These are phyloP conservation scores for Manis pentadactyla DNA, from an alignment of 2,797 vertebrate species.

Conservation along the genomic window DNA sequence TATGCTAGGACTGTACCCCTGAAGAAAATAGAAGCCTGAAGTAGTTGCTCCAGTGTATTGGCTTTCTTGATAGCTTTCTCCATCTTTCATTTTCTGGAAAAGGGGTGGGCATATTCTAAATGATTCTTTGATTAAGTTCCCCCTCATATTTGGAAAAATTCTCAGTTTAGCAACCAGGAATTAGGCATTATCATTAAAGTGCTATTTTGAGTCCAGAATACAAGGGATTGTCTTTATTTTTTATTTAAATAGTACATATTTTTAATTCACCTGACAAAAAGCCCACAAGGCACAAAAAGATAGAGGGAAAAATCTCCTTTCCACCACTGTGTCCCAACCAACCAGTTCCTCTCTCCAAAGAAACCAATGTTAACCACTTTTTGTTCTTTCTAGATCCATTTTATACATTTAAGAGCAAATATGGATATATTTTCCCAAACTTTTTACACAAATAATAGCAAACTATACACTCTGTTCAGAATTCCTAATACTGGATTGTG, in stretches of 20 bases:
- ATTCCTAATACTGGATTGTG: not conserved
- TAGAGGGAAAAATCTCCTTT: not conserved
- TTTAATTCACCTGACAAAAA: not conserved
- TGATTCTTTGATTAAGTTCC: not conserved
- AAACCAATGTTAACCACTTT: not conserved
- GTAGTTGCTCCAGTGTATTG: not conserved
- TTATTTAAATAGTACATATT: not conserved
- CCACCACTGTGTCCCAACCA: not conserved
- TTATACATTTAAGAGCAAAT: not conserved
- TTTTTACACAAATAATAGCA: not conserved
- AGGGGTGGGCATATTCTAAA: not conserved
- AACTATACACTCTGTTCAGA: not conserved
- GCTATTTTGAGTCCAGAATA: not conserved
- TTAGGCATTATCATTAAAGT: not conserved
- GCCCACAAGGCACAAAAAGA: not conserved
- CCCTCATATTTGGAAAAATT: not conserved
- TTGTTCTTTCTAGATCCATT: not conserved
- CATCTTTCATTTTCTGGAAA: not conserved
- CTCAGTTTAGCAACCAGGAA: conserved; percentile 16
- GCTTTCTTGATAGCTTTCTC: not conserved
- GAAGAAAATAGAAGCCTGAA: not conserved
- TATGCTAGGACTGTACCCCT: not conserved
- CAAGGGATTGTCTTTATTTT: not conserved
- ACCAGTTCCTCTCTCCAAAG: not conserved
- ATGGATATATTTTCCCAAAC: not conserved